Evolutionary conservation across 1,140 invertebrate genomes (phyloP), one percentile per base, ranked within the genome.

Genomic region (Hylyphantes graminicola): DNA sequence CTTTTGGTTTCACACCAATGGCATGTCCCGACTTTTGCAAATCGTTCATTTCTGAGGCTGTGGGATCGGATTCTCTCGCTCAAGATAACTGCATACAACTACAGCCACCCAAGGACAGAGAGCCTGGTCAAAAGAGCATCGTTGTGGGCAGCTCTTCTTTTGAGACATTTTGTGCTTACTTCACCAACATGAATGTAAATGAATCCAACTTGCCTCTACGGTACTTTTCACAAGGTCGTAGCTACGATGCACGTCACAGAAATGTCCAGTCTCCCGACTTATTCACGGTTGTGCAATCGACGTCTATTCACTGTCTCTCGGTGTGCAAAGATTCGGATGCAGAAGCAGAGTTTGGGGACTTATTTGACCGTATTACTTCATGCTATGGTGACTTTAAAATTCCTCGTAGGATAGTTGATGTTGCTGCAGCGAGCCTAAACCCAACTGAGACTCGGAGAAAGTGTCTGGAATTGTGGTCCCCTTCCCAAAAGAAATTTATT

Each of bases 101-200:
- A 11, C 54, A 74, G 7, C n/a, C 53, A 50, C n/a, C 53, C 17
- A 82, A 82, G 65, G 12, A 19, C 0, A 35, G 5, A 35, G 68
- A 81, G 72, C 9, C 10, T 7, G 61, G 59, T 2, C 80, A 82
- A 53, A 82, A 65, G 35, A n/a, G 55, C 2, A 48, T 74, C 64
- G 35, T 82, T 11, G 68, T 73, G 11, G 80, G 80, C 55, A 72
- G 80, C 7, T 68, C 70, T n/a, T 74, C 80, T 12, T 74, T 82
- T 63, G 70, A 64, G 17, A 54, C 70, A 48, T 74, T 82, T 17
- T 82, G 80, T 75, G 80, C 70, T n/a, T 82, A 82, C 57, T 17
- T 82, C 1, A 75, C 68, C 53, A 82, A 82, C 51, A 82, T 82
- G 80, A 82, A 82, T 82, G 59, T 74, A 6, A 17, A 50, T 12